Evolutionary conservation across 2,113 vertebrate species (phyloP).

Genomic region (Crotophaga sulcirostris): DNA sequence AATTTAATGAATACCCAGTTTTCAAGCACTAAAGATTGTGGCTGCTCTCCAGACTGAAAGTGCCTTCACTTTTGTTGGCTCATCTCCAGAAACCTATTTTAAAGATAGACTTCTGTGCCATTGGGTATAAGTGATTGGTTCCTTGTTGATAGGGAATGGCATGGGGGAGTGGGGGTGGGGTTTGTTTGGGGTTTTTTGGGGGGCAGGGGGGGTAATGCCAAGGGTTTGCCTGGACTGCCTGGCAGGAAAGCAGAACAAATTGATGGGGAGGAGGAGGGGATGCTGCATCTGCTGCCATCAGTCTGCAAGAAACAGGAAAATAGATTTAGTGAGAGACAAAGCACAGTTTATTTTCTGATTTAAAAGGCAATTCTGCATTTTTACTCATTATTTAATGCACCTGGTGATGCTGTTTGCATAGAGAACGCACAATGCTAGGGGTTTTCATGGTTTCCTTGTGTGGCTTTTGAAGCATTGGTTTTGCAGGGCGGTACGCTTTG

Average conservation of each 20-base stretch:
- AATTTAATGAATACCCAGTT: neutral
- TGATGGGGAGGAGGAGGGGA: neutral
- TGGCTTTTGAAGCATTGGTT: neutral
- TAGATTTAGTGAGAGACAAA: conserved; percentile 37
- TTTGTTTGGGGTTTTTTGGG: neutral
- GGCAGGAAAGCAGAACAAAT: conserved; percentile 61
- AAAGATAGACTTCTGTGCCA: neutral
- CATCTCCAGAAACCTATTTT: conserved; percentile 40
- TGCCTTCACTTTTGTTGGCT: conserved; percentile 55
- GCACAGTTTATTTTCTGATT: neutral
- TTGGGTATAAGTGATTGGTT: neutral
- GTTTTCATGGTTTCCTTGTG: neutral
- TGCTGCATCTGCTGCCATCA: conserved; percentile 71
- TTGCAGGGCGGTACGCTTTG: neutral
- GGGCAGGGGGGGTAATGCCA: neutral
- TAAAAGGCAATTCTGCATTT: neutral
- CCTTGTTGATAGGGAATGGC: neutral
- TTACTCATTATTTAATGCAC: neutral
- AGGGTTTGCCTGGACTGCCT: conserved; percentile 9
- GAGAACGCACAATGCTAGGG: neutral
- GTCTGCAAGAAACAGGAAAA: conserved; percentile 39
- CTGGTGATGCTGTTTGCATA: neutral
- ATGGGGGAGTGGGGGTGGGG: neutral
- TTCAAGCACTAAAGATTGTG: conserved; percentile 32
- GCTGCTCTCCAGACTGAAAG: conserved; percentile 59